Conservation (phyloP, 2,888 invertebrate species). For the Spialia ferax region DNA sequence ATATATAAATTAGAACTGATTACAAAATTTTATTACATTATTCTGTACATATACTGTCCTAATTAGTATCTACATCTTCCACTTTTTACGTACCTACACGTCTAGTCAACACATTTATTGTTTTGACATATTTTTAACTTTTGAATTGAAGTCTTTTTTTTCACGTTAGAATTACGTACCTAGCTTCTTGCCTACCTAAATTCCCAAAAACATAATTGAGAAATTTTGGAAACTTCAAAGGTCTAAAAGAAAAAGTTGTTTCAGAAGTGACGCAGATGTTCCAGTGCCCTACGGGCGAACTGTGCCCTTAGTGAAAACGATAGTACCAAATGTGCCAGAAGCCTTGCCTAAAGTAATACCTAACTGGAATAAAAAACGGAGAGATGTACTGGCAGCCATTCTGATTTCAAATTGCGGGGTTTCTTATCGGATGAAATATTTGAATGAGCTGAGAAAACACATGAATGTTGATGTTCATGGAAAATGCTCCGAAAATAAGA, state of each 20-base stretch:
- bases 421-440: constrained; percentile 80
- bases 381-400: constrained; percentile 79
- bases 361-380: constrained; percentile 73
- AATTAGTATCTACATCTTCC: too few relatives aligned
- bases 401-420: constrained; percentile 87
- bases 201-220: too few relatives aligned
- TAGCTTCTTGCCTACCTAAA: too few relatives aligned
- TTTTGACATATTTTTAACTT: too few relatives aligned
- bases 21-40: too few relatives aligned
- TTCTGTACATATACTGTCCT: too few relatives aligned
- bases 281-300: constrained; percentile 90
- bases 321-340: neutral
- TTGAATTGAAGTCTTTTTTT: too few relatives aligned
- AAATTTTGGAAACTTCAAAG: neutral
- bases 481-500: constrained; percentile 71
- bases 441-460: constrained; percentile 84
- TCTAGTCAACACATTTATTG: too few relatives aligned
- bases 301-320: constrained; percentile 56
- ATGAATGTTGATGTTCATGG: constrained; percentile 88
- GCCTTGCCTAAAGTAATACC: constrained; percentile 58
- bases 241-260: constrained; percentile 51
- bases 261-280: constrained; percentile 88
- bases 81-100: too few relatives aligned
- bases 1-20: too few relatives aligned
- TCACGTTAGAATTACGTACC: too few relatives aligned